Evolutionary conservation across 1,140 invertebrate genomes (phyloP).

Genomic region (Saccostrea glomerata): DNA sequence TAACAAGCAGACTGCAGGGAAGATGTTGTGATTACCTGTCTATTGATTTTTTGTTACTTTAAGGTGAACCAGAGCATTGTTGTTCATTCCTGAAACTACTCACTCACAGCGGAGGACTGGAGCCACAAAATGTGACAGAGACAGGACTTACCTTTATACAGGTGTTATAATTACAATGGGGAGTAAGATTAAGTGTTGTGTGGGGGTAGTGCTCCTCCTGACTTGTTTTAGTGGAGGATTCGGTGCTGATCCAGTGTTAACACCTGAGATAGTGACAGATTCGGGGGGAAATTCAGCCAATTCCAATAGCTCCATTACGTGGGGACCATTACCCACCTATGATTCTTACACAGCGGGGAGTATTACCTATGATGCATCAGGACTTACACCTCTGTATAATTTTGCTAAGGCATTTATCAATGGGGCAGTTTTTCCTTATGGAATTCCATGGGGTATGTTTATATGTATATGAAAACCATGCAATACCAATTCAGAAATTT

Average conservation of each 20-base stretch:
- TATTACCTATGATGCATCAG: constrained; percentile 52
- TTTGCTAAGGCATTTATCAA: constrained; percentile 62
- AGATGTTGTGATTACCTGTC: not conserved
- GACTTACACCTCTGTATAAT: constrained; percentile 58
- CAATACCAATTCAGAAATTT: too few relatives aligned
- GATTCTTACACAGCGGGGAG: constrained; percentile 32
- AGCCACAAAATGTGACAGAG: not conserved
- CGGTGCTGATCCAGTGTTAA: constrained; percentile 48
- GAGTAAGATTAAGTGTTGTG: not conserved
- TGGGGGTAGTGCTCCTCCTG: not conserved
- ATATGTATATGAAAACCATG: too few relatives aligned
- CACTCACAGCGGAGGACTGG: not conserved
- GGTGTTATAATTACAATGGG: not conserved
- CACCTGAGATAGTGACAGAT: constrained; percentile 41
- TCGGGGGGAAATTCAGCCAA: constrained; percentile 52
- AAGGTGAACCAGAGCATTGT: not conserved
- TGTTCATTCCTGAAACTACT: not conserved
- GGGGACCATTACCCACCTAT: constrained; percentile 27
- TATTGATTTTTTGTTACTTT: constrained; percentile 35
- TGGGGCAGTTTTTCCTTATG: constrained; percentile 55
- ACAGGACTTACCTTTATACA: not conserved
- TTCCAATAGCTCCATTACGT: constrained; percentile 47
- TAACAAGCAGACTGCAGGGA: not conserved
- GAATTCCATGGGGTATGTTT: constrained; percentile 58
- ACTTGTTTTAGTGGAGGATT: not conserved